Conservation (phyloP, 2,888 invertebrate species). For the Micoletzkya japonica region DNA sequence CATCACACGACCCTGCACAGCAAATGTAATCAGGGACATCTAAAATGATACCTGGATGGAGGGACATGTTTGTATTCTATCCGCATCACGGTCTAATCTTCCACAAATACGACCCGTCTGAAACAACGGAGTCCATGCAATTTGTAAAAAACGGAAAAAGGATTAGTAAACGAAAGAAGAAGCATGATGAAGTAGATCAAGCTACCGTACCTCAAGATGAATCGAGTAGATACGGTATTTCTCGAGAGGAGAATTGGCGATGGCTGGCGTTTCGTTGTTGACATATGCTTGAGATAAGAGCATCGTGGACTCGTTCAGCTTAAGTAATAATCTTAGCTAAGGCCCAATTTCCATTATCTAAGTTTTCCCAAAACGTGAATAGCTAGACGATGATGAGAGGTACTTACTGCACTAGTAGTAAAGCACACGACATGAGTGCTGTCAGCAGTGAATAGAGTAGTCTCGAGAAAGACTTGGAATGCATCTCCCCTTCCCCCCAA, state of each 20-base stretch:
- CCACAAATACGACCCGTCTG: neutral
- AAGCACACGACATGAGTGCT: constrained; percentile 1
- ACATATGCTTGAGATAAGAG: too few species aligned
- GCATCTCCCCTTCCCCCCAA: neutral
- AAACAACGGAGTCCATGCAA: neutral
- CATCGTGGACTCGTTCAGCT: neutral
- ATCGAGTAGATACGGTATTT: constrained; percentile 5
- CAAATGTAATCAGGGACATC: too few species aligned
- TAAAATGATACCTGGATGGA: constrained; percentile 2
- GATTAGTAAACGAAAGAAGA: neutral
- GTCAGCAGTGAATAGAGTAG: constrained; percentile 23
- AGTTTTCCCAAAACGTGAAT: neutral
- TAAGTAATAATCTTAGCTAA: neutral
- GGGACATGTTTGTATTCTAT: constrained; percentile 15
- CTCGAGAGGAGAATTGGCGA: neutral
- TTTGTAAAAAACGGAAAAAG: neutral
- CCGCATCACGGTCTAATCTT: constrained; percentile 2
- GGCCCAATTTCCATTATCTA: neutral
- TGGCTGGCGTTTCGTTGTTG: constrained; percentile 21
- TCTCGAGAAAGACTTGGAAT: constrained; percentile 14
- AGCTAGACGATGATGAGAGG: neutral
- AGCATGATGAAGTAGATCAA: neutral
- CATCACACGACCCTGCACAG: constrained; percentile 13
- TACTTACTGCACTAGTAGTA: constrained; percentile 12
- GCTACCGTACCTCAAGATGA: constrained; percentile 8